phyloP scores from a whole-genome alignment of 1,140 invertebrate species.

The Polyergus mexicanus region DNA sequence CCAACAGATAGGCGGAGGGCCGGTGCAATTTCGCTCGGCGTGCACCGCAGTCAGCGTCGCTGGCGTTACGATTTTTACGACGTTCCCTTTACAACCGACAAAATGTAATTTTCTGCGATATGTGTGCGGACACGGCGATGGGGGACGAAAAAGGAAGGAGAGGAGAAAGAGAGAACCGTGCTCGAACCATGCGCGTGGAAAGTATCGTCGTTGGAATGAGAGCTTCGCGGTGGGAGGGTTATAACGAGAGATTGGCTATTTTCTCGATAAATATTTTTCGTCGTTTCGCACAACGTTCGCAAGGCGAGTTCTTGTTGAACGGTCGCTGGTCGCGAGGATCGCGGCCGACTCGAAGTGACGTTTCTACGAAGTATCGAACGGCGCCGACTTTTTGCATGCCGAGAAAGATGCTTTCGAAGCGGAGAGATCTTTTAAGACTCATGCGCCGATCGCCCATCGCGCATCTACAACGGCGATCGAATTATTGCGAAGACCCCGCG shows the following conservation, averaged over 20 bases:
- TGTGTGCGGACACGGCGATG: constrained; percentile 73
- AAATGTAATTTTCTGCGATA: constrained; percentile 86
- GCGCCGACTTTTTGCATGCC: not conserved
- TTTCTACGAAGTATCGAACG: constrained; percentile 8
- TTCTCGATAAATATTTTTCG: constrained; percentile 62
- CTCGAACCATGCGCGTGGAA: constrained; percentile 37
- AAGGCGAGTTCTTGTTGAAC: not conserved
- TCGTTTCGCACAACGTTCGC: constrained; percentile 34
- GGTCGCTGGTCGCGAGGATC: not conserved
- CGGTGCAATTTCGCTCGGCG: constrained; percentile 81
- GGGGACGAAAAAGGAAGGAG: constrained; percentile 43
- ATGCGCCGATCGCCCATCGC: constrained; percentile 28
- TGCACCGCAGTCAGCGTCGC: constrained; percentile 79
- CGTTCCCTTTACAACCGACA: constrained; percentile 84
- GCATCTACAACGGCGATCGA: constrained; percentile 60
- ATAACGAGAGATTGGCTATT: constrained; percentile 62
- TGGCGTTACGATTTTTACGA: constrained; percentile 84
- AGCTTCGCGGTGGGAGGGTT: constrained; percentile 44
- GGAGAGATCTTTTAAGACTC: constrained; percentile 40
- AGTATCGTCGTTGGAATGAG: constrained; percentile 58
- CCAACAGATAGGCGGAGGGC: constrained; percentile 81
- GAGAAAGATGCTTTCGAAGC: constrained; percentile 6
- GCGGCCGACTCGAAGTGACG: constrained; percentile 7
- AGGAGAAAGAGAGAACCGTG: not conserved
- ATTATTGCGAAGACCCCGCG: constrained; percentile 69